Evolutionary conservation across 2,797 vertebrate species (phyloP).

Genomic region (Erethizon dorsatum): DNA sequence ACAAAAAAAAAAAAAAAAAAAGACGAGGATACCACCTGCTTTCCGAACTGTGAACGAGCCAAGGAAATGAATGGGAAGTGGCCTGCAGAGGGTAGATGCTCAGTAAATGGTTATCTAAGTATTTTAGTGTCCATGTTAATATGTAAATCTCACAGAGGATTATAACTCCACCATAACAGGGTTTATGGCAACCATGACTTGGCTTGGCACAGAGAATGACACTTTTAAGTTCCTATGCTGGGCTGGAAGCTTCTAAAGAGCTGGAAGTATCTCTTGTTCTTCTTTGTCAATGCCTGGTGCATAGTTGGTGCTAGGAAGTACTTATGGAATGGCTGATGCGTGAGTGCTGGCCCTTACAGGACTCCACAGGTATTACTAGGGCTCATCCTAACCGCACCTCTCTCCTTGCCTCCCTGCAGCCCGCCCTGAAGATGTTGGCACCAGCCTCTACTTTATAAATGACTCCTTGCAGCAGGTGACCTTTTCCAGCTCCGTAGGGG

Average conservation of each 20-base stretch:
- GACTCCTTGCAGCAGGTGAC: slow-evolving; percentile 99
- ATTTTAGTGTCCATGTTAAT: neutral
- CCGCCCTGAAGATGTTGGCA: slow-evolving; percentile 97
- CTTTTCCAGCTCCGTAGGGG: slow-evolving; percentile 99
- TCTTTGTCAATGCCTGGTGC: no score
- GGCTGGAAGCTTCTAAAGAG: neutral
- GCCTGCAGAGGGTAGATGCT: neutral
- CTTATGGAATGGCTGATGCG: neutral
- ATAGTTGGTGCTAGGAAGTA: accelerated
- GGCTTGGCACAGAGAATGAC: neutral
- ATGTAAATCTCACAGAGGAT: neutral
- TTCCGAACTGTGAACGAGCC: neutral
- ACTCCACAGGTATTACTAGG: accelerated
- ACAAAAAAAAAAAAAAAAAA: no score
- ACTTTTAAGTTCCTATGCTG: neutral
- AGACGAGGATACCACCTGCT: neutral
- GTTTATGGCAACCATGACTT: neutral
- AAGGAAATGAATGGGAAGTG: neutral
- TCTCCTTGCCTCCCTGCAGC: slow-evolving; percentile 90
- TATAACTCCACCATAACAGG: neutral
- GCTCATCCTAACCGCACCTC: accelerated
- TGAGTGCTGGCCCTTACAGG: no score
- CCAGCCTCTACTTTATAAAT: slow-evolving; percentile 99
- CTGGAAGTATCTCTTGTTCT: neutral
- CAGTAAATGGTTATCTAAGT: neutral